Percentiles rank a stretch among this genome's conserved stretches.
These are phyloP conservation scores for Holocentrus rufus DNA, from an alignment of 2,797 vertebrate genomes.

Conservation along the genomic window DNA sequence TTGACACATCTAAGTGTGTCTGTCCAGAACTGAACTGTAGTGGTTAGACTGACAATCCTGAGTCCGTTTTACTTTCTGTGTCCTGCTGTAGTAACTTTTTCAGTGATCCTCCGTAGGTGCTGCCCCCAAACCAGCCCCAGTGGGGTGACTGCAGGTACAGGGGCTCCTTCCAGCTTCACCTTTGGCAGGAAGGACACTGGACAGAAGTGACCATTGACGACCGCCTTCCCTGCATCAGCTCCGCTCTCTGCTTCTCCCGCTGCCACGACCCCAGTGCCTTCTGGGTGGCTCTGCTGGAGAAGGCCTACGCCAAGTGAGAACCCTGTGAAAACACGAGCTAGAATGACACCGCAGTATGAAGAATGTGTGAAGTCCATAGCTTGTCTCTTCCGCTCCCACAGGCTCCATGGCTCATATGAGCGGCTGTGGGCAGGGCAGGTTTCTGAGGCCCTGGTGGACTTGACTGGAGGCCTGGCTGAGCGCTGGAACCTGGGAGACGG, in stretches of 20 bases:
- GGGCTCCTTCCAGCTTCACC: conserved; percentile 87
- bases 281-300: conserved; percentile 96
- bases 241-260: conserved; percentile 91
- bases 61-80: neutral
- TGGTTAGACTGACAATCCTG: no score
- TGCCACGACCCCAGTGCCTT: conserved; percentile 90
- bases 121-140: conserved; percentile 87
- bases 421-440: conserved; percentile 95
- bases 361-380: conserved; percentile 2
- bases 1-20: neutral
- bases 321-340: neutral
- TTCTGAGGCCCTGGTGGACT: conserved; percentile 92
- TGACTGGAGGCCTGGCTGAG: conserved; percentile 91
- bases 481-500: conserved; percentile 84
- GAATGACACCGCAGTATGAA: neutral
- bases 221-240: conserved; percentile 89
- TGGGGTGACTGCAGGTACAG: conserved; percentile 87
- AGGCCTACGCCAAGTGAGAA: conserved; percentile 95
- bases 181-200: conserved; percentile 94
- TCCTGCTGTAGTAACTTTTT: conserved; percentile 7
- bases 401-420: conserved; percentile 92
- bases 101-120: conserved; percentile 80
- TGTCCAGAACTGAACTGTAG: neutral
- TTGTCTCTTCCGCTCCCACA: conserved; percentile 54
- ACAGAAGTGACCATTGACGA: conserved; percentile 91